Evolutionary conservation across 2,113 vertebrate genomes (phyloP).

Genomic region (Formicarius rufipectus): DNA sequence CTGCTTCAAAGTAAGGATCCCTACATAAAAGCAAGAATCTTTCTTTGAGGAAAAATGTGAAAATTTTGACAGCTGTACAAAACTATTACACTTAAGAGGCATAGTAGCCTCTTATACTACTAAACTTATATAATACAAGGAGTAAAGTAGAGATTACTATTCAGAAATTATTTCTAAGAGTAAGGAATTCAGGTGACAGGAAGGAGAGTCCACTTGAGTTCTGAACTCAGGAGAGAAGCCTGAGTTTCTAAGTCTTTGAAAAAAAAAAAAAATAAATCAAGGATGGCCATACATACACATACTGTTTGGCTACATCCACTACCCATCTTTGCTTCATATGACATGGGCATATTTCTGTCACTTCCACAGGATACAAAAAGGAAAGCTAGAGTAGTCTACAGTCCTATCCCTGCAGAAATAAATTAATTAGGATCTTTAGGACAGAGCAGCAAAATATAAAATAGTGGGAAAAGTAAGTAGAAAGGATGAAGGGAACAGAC

Average conservation of each 20-base stretch:
- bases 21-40: background rate
- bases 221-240: background rate
- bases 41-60: background rate
- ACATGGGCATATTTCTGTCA: background rate
- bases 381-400: background rate
- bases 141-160: background rate
- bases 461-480: background rate
- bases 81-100: background rate
- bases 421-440: background rate
- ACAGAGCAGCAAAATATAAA: background rate
- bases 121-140: background rate
- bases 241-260: background rate
- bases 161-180: background rate
- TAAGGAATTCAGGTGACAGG: background rate
- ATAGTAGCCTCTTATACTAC: background rate
- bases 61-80: background rate
- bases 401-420: background rate
- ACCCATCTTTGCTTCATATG: background rate
- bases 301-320: background rate
- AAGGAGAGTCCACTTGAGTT: accelerated
- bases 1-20: background rate
- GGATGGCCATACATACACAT: background rate
- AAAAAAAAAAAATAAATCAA: background rate
- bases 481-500: background rate
- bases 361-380: background rate